Evolutionary conservation across 2,797 vertebrate genomes (phyloP), one percentile per base, ranked within the genome.

Genomic region (Holocentrus rufus): DNA sequence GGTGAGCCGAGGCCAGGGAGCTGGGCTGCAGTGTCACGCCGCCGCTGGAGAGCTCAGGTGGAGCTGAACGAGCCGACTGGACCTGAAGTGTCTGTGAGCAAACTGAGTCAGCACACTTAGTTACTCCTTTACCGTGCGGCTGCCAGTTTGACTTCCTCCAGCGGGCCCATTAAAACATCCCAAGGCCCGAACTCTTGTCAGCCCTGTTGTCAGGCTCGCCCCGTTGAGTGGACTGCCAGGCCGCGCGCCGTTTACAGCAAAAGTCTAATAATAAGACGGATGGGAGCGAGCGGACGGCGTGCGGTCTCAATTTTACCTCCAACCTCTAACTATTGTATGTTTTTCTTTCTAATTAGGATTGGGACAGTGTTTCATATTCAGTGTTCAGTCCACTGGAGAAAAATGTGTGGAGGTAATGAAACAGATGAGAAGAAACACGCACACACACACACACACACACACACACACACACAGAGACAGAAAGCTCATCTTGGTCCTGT

Each of bases 101-200:
- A 11, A 42, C 39, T 0, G 39, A 42, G 39, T 2, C 39, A 42
- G 60, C 50, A 66, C 47, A 69, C 61, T 44, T 17, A 18, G 46
- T 53, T 57, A 5, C 36, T 27, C 61, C 15, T 68, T 34, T 30
- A 65, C 18, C 34, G 44, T 47, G 57, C 61, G 30, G 39, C 76
- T 76, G 68, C 72, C 72, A 72, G 72, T 61, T 70, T 58, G 44
- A 67, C 55, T 67, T 52, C 30, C 57, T 20, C 44, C 53, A 56
- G 30, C 53, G 39, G 59, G 22, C 22, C n/a, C 30, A 25, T 67
- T 66, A 73, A 74, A 75, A 50, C 59, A 46, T 14, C 18, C 72
- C 20, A 27, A 39, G 47, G 80, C 54, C 54, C 47, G 11, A 10
- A 11, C 39, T 42, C 11, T 46, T 25, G 46, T 65, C 61, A 58